A percentile compares a stretch with the other conserved stretches of the same genome.
Evolutionary conservation across 2,113 vertebrate species (phyloP).

Genomic region (Centropristis striata): DNA sequence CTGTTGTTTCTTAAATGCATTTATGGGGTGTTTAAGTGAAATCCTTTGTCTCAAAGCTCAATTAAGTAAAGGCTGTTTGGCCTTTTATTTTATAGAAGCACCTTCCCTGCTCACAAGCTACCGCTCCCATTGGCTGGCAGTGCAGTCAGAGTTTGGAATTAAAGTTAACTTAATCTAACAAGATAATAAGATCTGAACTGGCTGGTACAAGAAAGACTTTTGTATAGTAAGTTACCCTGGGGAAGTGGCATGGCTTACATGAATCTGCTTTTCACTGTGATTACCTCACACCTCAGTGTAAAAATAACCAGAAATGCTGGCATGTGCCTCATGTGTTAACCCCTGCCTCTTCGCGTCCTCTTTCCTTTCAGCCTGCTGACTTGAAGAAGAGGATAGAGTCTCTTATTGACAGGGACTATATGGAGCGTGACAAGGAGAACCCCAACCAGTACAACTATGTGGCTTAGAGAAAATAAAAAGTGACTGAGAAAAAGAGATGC

Average conservation of each 20-base stretch:
- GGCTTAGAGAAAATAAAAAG: constrained; percentile 88
- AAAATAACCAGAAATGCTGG: constrained; percentile 16
- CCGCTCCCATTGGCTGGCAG: neutral
- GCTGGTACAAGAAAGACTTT: neutral
- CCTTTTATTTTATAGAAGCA: neutral
- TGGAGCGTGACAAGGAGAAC: constrained; percentile 99
- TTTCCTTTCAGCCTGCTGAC: constrained; percentile 94
- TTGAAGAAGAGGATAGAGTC: constrained; percentile 99
- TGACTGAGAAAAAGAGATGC: constrained; percentile 70
- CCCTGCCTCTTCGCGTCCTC: constrained; percentile 39
- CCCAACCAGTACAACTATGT: constrained; percentile 99
- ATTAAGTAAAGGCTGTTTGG: too few species aligned
- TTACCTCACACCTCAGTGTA: neutral
- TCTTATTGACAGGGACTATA: constrained; percentile 99
- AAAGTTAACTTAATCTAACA: neutral
- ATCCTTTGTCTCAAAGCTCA: too few species aligned
- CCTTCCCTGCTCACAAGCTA: neutral
- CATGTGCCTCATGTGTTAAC: constrained; percentile 20
- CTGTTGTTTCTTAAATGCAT: too few species aligned
- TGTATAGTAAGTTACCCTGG: neutral
- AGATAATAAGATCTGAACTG: neutral
- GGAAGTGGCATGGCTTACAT: neutral
- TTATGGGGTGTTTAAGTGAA: too few species aligned
- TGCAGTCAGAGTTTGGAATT: neutral
- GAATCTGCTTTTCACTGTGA: constrained; percentile 1